Percentiles rank a stretch among this genome's conserved stretches.
These are phyloP conservation scores for Pollenia labialis DNA, from an alignment of 2,888 invertebrate genomes.

Conservation along the genomic window DNA sequence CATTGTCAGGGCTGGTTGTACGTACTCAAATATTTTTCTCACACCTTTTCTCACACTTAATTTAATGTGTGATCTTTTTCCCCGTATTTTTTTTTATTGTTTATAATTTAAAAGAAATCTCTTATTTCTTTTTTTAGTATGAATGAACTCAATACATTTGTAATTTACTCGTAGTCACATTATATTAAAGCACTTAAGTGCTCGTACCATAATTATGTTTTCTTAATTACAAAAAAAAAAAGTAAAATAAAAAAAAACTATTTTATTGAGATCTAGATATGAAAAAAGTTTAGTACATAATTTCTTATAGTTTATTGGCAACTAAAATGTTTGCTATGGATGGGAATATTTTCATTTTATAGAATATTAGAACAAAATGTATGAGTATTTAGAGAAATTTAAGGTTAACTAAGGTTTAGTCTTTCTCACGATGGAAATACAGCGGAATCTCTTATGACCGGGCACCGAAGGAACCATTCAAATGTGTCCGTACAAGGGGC, in stretches of 20 bases:
- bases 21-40: slow-evolving; percentile 21
- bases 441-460: too few relatives aligned
- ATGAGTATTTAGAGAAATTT: background rate
- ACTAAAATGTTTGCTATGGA: background rate
- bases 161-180: slow-evolving; percentile 38
- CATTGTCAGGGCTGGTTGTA: slow-evolving; percentile 61
- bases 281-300: background rate
- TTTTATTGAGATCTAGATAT: background rate
- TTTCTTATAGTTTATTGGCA: background rate
- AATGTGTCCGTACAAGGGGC: too few relatives aligned
- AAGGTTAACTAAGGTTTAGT: too few relatives aligned
- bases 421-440: too few relatives aligned
- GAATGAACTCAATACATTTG: slow-evolving; percentile 69
- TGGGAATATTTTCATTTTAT: background rate
- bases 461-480: too few relatives aligned
- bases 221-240: slow-evolving; percentile 27
- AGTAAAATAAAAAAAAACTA: background rate
- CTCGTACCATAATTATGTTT: slow-evolving; percentile 24
- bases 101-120: slow-evolving; percentile 9
- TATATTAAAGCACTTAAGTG: background rate
- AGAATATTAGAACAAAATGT: slow-evolving; percentile 3
- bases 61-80: slow-evolving; percentile 62
- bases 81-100: background rate
- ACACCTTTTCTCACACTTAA: slow-evolving; percentile 61
- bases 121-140: slow-evolving; percentile 50